Percentiles rank a stretch among this genome's conserved stretches.
These are phyloP conservation scores for Muntiacus reevesi DNA, from an alignment of 2,113 vertebrate species.

Conservation along the genomic window DNA sequence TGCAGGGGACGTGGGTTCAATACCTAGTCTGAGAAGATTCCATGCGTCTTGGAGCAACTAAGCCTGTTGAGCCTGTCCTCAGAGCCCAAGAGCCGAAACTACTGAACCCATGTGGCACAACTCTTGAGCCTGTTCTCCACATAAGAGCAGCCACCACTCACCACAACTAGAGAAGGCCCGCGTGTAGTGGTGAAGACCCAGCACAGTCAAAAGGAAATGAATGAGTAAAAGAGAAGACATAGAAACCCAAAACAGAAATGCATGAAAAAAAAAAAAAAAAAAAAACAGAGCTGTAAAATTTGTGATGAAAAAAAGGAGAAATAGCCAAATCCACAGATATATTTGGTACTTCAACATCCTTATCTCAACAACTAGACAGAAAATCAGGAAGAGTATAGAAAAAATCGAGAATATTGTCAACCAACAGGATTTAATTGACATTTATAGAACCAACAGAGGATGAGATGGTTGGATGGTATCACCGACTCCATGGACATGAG, in stretches of 20 bases:
- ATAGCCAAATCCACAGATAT: neutral
- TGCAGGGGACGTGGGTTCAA: neutral
- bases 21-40: neutral
- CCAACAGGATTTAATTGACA: neutral
- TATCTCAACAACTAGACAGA: neutral
- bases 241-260: neutral
- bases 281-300: neutral
- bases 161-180: fast-evolving
- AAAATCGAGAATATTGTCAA: neutral
- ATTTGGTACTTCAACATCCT: neutral
- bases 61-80: neutral
- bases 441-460: neutral
- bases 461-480: neutral
- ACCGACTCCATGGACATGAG: neutral
- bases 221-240: neutral
- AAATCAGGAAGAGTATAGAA: neutral
- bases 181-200: neutral
- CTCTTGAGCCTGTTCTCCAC: neutral
- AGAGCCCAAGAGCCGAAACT: neutral
- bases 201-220: neutral
- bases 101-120: neutral
- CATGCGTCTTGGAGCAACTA: neutral
- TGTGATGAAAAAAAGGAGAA: neutral
- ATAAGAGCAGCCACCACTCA: neutral
- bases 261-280: neutral